Conservation (phyloP, 2,888 invertebrate genomes). For the Aspidapion aeneum region DNA sequence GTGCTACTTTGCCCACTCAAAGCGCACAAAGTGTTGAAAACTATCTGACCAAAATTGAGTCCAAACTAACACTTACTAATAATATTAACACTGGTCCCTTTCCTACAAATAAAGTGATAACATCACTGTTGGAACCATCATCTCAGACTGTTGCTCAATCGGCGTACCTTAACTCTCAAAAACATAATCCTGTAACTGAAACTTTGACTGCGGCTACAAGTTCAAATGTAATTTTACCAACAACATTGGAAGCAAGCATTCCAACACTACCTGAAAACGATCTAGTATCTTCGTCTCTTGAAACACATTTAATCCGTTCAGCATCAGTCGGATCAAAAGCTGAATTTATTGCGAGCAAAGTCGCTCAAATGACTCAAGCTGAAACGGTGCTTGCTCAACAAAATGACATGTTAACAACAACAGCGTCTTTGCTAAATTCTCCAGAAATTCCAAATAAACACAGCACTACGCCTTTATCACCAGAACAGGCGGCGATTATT, state of each 20-base stretch:
- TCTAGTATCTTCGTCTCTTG: conserved; percentile 56
- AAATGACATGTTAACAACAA: conserved; percentile 47
- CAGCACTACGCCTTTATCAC: conserved; percentile 48
- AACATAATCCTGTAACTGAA: conserved; percentile 39
- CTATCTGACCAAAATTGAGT: conserved; percentile 54
- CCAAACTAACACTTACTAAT: conserved; percentile 28
- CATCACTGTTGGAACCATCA: conserved; percentile 23
- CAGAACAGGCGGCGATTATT: conserved; percentile 61
- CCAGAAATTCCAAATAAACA: conserved; percentile 44
- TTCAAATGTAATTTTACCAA: conserved; percentile 45
- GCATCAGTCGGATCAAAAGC: neutral
- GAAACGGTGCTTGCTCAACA: conserved; percentile 37
- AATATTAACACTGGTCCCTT: conserved; percentile 17
- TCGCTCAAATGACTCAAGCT: conserved; percentile 19
- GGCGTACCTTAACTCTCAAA: conserved; percentile 31
- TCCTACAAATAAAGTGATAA: conserved; percentile 24
- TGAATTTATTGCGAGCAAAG: conserved; percentile 27
- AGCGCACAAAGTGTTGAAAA: conserved; percentile 59
- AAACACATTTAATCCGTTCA: conserved; percentile 49
- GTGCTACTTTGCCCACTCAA: conserved; percentile 53
- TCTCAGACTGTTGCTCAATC: conserved; percentile 16
- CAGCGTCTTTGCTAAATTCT: conserved; percentile 34
- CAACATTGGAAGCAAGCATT: conserved; percentile 30
- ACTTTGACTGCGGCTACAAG: conserved; percentile 42
- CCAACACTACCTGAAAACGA: conserved; percentile 53